Conservation (phyloP, 2,797 vertebrate species). For the Emys orbicularis region DNA sequence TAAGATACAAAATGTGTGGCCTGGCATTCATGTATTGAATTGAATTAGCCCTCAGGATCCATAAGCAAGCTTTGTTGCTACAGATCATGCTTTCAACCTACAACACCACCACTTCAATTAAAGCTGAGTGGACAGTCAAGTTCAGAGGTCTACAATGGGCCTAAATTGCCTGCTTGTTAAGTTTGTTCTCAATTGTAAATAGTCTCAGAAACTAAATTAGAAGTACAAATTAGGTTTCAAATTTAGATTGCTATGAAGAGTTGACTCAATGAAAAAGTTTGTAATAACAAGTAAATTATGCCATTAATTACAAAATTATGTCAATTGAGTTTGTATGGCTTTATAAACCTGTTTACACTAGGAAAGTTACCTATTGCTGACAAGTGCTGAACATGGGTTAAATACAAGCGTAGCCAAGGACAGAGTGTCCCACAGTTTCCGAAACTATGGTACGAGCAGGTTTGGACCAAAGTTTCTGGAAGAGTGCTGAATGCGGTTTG, state of each 20-base stretch:
- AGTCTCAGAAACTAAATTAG: not conserved
- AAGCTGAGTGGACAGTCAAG: not conserved
- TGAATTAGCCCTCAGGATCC: not conserved
- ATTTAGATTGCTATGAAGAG: not conserved
- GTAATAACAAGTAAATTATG: not conserved
- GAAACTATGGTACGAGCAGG: not conserved
- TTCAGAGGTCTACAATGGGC: not conserved
- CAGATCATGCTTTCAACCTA: not conserved
- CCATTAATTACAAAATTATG: not conserved
- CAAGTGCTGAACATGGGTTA: not conserved
- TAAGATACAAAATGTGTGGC: accelerated
- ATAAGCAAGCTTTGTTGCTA: not conserved
- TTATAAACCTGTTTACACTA: not conserved
- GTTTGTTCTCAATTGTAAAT: not conserved
- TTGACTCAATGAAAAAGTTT: not conserved
- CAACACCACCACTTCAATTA: not conserved
- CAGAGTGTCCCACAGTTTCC: not conserved
- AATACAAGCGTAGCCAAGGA: not conserved
- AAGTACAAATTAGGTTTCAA: not conserved
- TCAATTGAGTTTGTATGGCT: not conserved
- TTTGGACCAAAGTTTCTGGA: not conserved
- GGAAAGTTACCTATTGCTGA: not conserved
- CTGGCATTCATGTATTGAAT: not conserved
- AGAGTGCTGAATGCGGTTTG: not conserved
- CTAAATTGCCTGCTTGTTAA: not conserved